A percentile compares a stretch with the other conserved stretches of the same genome.
phyloP scores from a whole-genome alignment of 37 sponge, comb jelly and placozoan species.

The Amphimedon queenslandica region DNA sequence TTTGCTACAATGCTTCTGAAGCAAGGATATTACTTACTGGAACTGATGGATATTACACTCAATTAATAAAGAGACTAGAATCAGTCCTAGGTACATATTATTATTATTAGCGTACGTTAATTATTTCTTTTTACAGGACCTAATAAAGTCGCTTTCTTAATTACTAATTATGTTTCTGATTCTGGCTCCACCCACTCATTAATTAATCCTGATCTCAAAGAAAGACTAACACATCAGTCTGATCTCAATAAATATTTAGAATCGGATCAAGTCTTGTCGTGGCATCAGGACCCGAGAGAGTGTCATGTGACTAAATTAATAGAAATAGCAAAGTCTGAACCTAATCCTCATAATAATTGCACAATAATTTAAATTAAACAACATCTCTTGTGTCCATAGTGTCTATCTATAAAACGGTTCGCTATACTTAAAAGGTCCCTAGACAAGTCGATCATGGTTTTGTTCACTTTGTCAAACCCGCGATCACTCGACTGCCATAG shows the following conservation, averaged over 20 bases:
- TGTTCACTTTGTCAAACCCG: constrained; percentile 73
- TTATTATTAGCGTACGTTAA: neutral
- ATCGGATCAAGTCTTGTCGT: constrained; percentile 63
- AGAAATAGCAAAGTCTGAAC: constrained; percentile 36
- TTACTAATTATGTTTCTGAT: constrained; percentile 36
- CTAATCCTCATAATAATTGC: constrained; percentile 31
- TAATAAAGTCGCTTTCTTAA: constrained; percentile 64
- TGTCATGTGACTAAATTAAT: constrained; percentile 50
- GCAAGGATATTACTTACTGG: constrained; percentile 87
- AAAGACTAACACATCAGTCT: constrained; percentile 38
- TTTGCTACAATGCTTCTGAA: constrained; percentile 96
- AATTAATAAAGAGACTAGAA: constrained; percentile 55
- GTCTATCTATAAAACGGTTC: constrained; percentile 64
- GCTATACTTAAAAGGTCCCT: constrained; percentile 57
- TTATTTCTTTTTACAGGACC: constrained; percentile 33
- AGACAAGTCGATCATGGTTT: constrained; percentile 65
- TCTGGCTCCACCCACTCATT: neutral
- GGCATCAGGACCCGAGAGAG: constrained; percentile 46
- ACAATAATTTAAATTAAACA: neutral
- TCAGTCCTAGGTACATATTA: constrained; percentile 37
- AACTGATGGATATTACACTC: constrained; percentile 78
- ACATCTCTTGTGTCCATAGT: constrained; percentile 42
- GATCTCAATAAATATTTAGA: constrained; percentile 48
- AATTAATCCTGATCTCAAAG: constrained; percentile 26
- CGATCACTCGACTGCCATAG: constrained; percentile 70